phyloP scores from a whole-genome alignment of 2,113 vertebrate genomes.

The Prionailurus bengalensis region DNA sequence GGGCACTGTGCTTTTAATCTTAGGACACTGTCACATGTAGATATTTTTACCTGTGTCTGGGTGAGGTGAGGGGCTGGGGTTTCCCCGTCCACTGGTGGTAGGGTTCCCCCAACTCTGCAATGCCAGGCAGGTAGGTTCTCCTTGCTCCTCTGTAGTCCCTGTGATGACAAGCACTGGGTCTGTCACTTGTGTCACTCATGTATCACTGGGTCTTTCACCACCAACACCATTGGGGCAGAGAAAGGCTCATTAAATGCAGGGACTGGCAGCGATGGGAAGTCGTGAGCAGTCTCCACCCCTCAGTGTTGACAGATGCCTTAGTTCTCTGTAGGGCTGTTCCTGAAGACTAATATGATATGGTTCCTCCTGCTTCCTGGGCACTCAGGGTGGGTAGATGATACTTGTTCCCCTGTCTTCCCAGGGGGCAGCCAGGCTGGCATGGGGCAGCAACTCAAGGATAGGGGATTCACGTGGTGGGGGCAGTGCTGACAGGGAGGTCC shows the following conservation, averaged over 20 bases:
- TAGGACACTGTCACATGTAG: not conserved
- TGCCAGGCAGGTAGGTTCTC: too few relatives aligned
- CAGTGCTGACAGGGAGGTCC: not conserved
- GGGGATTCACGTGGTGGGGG: not conserved
- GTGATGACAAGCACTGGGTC: not conserved
- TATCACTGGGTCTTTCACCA: not conserved
- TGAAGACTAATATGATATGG: rapidly evolving
- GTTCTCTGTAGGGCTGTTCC: not conserved
- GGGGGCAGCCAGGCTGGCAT: not conserved
- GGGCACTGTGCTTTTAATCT: not conserved
- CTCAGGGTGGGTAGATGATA: not conserved
- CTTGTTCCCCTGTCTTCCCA: not conserved
- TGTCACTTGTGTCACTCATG: not conserved
- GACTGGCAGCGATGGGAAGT: not conserved
- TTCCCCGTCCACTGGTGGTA: not conserved
- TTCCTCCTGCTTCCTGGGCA: not conserved
- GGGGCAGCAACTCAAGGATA: not conserved
- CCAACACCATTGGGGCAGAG: not conserved
- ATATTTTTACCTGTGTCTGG: not conserved
- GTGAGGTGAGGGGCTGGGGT: not conserved
- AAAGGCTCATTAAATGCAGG: not conserved
- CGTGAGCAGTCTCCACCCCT: not conserved
- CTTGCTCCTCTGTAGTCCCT: not conserved
- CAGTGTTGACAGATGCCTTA: not conserved
- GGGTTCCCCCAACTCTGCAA: not conserved